phyloP scores from a whole-genome alignment of 1,140 invertebrate genomes.

The Oedothorax gibbosus region DNA sequence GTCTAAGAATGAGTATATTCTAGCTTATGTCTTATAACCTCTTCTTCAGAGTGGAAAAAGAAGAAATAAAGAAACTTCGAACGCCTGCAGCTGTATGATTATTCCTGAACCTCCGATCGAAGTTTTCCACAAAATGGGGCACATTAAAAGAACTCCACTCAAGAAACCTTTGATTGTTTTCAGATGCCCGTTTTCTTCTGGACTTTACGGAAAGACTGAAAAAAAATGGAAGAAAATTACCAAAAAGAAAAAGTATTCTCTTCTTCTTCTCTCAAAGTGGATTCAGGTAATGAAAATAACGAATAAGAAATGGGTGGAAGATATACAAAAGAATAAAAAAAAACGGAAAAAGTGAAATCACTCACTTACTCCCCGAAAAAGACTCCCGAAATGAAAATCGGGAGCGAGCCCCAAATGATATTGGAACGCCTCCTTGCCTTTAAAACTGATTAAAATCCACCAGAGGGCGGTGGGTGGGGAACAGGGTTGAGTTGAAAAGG shows the following conservation, averaged over 20 bases:
- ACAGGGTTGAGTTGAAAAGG: background rate
- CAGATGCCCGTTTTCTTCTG: constrained; percentile 26
- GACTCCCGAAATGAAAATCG: constrained; percentile 52
- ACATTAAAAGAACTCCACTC: constrained; percentile 17
- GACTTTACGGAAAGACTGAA: background rate
- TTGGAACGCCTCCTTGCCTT: constrained; percentile 53
- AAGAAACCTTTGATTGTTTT: constrained; percentile 44
- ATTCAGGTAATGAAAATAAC: constrained; percentile 57
- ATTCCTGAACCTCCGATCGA: constrained; percentile 7
- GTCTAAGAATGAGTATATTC: too few relatives aligned
- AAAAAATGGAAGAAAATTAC: background rate
- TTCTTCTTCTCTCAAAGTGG: background rate
- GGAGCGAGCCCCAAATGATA: constrained; percentile 42
- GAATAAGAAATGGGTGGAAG: constrained; percentile 19
- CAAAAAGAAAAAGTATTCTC: too few relatives aligned
- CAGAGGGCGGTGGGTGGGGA: background rate
- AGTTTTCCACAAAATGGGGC: background rate
- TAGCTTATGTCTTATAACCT: background rate
- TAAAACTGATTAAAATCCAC: constrained; percentile 59
- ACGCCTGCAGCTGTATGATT: background rate
- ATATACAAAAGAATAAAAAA: background rate
- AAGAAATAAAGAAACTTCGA: background rate
- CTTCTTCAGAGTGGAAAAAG: background rate
- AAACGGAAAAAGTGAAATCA: constrained; percentile 53
- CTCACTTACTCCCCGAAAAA: constrained; percentile 40